Conservation (phyloP, 2,797 vertebrate genomes). For the Poeciliopsis turneri region DNA sequence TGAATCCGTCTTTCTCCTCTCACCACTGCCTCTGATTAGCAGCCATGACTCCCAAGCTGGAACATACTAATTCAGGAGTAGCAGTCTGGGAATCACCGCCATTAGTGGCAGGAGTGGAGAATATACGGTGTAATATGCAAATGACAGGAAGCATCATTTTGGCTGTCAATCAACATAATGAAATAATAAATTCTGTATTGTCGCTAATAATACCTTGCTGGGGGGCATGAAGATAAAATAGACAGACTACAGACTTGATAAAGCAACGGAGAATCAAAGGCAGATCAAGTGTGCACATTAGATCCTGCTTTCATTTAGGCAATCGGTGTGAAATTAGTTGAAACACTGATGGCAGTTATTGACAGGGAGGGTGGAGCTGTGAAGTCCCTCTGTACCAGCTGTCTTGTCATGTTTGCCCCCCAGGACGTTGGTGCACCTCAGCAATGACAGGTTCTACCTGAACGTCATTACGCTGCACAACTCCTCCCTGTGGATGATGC, state of each 20-base stretch:
- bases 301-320: slow-evolving; percentile 54
- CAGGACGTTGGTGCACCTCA: slow-evolving; percentile 20
- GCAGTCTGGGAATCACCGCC: slow-evolving; percentile 77
- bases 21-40: slow-evolving; percentile 79
- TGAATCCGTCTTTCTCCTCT: slow-evolving; percentile 76
- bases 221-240: slow-evolving; percentile 46
- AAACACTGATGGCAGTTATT: slow-evolving; percentile 59
- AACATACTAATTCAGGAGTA: slow-evolving; percentile 78
- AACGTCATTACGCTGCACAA: slow-evolving; percentile 32
- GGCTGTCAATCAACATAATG: slow-evolving; percentile 78
- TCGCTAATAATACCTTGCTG: slow-evolving; percentile 69
- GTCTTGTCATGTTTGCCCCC: slow-evolving; percentile 34
- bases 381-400: slow-evolving; percentile 10
- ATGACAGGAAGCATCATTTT: slow-evolving; percentile 66
- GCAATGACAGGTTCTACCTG: slow-evolving; percentile 42
- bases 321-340: slow-evolving; percentile 48
- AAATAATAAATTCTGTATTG: slow-evolving; percentile 62
- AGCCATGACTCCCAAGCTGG: slow-evolving; percentile 70
- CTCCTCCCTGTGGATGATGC: slow-evolving; percentile 20
- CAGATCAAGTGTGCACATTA: slow-evolving; percentile 26
- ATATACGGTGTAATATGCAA: slow-evolving; percentile 72
- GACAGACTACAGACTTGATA: slow-evolving; percentile 35
- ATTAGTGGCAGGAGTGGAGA: slow-evolving; percentile 70
- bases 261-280: slow-evolving; percentile 60
- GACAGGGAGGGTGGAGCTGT: slow-evolving; percentile 11